These are phyloP conservation scores for Andrena cerasifolii DNA, from an alignment of 1,140 invertebrate species.

Conservation along the genomic window DNA sequence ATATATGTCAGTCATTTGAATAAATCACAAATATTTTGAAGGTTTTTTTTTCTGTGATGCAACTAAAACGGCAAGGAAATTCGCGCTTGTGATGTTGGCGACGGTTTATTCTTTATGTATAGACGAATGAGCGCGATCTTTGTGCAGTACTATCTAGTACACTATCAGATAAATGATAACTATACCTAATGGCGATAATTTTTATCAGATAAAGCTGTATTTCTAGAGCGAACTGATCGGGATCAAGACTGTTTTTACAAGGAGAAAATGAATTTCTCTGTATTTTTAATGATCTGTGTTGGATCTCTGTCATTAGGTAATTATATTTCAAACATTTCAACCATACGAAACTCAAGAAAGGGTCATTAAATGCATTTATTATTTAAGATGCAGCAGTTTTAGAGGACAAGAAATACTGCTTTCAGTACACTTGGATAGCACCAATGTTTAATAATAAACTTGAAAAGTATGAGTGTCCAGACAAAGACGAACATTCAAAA, in stretches of 20 bases:
- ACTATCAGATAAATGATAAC: not conserved
- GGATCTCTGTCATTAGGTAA: slow-evolving; percentile 24
- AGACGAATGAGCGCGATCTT: not conserved
- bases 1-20: slow-evolving; percentile 45
- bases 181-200: not conserved
- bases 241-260: not conserved
- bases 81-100: not conserved
- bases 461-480: not conserved
- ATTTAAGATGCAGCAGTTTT: slow-evolving; percentile 20
- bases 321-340: slow-evolving; percentile 11
- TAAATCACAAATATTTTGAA: slow-evolving; percentile 47
- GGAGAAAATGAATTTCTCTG: slow-evolving; percentile 16
- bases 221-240: not conserved
- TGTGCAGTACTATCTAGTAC: not conserved
- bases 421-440: slow-evolving; percentile 65
- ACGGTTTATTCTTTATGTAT: not conserved
- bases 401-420: slow-evolving; percentile 46
- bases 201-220: slow-evolving; percentile 55
- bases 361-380: slow-evolving; percentile 8
- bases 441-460: not conserved
- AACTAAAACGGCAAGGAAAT: not conserved
- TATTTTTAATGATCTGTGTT: slow-evolving; percentile 9
- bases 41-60: slow-evolving; percentile 16
- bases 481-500: too few species aligned
- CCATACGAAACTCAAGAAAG: not conserved